phyloP scores from a whole-genome alignment of 1,140 invertebrate species.

The Brachionus rotundiformis region DNA sequence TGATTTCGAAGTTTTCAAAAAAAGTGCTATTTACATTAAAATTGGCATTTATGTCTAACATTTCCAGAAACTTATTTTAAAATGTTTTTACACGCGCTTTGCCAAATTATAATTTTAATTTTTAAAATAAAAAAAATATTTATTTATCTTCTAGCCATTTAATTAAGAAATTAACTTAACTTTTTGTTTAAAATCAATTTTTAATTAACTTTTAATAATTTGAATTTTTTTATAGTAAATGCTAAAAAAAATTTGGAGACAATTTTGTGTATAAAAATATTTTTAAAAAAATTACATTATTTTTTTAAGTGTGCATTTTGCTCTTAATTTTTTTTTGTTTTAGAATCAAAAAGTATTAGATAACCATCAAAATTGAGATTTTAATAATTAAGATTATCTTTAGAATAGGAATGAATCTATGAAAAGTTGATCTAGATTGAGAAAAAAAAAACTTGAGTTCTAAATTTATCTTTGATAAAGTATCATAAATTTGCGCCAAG shows the following conservation, averaged over 20 bases:
- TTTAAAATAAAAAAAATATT: background rate
- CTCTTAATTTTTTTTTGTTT: too few species aligned
- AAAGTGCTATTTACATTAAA: conserved; percentile 25
- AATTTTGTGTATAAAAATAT: too few species aligned
- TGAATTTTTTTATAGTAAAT: too few species aligned
- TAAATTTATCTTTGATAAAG: background rate
- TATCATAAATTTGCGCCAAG: background rate
- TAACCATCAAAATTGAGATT: too few species aligned
- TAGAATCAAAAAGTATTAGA: too few species aligned
- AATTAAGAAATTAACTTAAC: background rate
- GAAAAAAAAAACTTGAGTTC: background rate
- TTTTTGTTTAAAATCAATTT: background rate
- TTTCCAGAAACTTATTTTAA: background rate
- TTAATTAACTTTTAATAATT: too few species aligned
- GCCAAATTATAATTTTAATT: conserved; percentile 1
- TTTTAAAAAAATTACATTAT: too few species aligned
- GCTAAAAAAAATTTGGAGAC: too few species aligned
- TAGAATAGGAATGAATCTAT: background rate
- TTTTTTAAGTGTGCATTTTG: too few species aligned
- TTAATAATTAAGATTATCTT: too few species aligned
- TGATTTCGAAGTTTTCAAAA: conserved; percentile 40
- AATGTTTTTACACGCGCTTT: conserved; percentile 14
- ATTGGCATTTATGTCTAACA: conserved; percentile 33
- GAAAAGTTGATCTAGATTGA: background rate
- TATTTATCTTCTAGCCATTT: too few species aligned